Evolutionary conservation across 2,888 invertebrate genomes (phyloP), one percentile per base, ranked within the genome.

Genomic region (Argyresthia goedartella): DNA sequence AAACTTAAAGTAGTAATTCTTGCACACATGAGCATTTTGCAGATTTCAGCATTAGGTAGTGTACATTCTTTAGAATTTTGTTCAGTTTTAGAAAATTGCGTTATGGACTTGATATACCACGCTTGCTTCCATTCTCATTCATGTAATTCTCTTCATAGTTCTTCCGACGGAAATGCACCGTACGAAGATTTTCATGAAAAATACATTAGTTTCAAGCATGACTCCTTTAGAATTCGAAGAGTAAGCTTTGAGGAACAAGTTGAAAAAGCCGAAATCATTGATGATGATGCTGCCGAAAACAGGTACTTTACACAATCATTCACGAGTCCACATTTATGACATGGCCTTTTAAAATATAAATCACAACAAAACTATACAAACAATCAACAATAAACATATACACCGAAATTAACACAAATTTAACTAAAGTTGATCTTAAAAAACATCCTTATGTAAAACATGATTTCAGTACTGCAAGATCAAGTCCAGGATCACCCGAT

Each of bases 141-240:
- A 73, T 75, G 66, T 71, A 62, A 71, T 78, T 82, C 74, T 85
- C 80, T 85, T 79, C 79, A 73, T 87, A 87, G 87, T 84, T 87
- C 87, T 76, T 87, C 87, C 69, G 87, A 87, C 73, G 85, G 86
- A 56, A 86, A 85, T 81, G 84, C 77, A 72, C 80, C 89, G 69
- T 90, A 90, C 68, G 90, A 93, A 87, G 93, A 93, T 73, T 94
- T 93, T 76, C 94, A 94, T 76, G 94, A 94, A 84, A 93, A 92
- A 76, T 88, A 93, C 66, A 91, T 93, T 74, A 92, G 91, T 74
- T 87, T 80, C 87, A 80, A 88, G 81, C 90, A 92, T 65, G 91
- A 92, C 64, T 88, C 91, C 71, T 93, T 93, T 80, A 89, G 92
- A 64, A 92, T 92, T 76, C 89, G 92, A 67, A 92, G 92, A 61